phyloP scores from a whole-genome alignment of 2,113 vertebrate genomes.

The Carettochelys insculpta region DNA sequence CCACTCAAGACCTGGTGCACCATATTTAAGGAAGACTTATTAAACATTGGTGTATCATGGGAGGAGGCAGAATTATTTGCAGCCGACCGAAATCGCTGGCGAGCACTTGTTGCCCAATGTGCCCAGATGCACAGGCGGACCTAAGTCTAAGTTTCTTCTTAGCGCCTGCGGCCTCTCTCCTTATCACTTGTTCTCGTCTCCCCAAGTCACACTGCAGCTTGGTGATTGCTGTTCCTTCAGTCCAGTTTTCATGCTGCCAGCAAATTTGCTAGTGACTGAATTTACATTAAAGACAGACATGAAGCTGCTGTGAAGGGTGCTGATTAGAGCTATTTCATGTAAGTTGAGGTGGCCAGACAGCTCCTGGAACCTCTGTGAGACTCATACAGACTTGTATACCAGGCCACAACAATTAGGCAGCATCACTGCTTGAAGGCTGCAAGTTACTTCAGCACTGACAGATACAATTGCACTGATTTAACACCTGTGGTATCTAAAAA shows the following conservation, averaged over 20 bases:
- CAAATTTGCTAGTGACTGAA: neutral
- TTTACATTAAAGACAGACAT: neutral
- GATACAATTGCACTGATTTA: neutral
- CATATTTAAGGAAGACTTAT: no score
- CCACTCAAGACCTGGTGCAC: no score
- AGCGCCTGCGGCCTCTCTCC: no score
- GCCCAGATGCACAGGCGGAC: no score
- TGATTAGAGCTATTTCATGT: no score
- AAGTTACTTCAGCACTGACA: neutral
- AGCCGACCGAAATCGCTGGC: no score
- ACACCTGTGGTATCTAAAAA: neutral
- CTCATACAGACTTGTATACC: neutral
- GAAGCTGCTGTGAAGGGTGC: neutral
- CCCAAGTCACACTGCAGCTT: neutral
- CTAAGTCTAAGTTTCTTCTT: no score
- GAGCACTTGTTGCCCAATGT: no score
- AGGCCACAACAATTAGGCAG: neutral
- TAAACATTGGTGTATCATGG: no score
- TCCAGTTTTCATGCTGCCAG: neutral
- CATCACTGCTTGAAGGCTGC: neutral
- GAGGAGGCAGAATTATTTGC: no score
- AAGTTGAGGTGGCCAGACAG: neutral
- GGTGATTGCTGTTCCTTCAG: neutral
- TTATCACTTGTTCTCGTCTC: neutral
- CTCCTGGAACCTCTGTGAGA: neutral